These are phyloP conservation scores for Patella pellucida DNA, from an alignment of 2,888 invertebrate species.

Conservation along the genomic window DNA sequence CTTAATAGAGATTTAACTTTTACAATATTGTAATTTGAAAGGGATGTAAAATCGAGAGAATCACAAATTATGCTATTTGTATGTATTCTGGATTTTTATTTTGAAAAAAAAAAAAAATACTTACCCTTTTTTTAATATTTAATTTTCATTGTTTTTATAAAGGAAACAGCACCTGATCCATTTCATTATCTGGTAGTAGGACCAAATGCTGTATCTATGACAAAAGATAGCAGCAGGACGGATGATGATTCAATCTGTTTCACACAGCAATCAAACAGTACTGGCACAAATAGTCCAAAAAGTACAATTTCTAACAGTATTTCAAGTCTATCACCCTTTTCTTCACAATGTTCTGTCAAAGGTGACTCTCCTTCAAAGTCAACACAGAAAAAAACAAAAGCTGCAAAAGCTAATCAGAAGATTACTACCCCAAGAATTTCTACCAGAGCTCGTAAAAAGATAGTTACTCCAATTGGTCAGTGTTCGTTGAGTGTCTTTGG, in stretches of 20 bases:
- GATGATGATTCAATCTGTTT: neutral
- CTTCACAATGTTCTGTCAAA: neutral
- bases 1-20: no score
- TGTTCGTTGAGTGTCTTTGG: neutral
- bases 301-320: neutral
- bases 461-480: neutral
- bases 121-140: no score
- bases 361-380: neutral
- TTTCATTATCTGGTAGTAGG: conserved; percentile 42
- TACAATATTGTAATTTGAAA: no score
- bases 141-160: no score
- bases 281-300: neutral
- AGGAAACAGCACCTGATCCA: conserved; percentile 51
- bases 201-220: neutral
- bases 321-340: neutral
- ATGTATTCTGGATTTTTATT: no score
- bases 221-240: neutral
- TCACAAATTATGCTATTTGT: no score
- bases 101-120: no score
- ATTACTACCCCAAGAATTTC: neutral
- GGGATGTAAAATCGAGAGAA: no score
- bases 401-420: neutral
- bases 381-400: neutral
- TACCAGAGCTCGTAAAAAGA: neutral
- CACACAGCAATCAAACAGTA: neutral